Base-by-base conservation (phyloP, 1,140 invertebrate species). In the Heliconius himera region DNA sequence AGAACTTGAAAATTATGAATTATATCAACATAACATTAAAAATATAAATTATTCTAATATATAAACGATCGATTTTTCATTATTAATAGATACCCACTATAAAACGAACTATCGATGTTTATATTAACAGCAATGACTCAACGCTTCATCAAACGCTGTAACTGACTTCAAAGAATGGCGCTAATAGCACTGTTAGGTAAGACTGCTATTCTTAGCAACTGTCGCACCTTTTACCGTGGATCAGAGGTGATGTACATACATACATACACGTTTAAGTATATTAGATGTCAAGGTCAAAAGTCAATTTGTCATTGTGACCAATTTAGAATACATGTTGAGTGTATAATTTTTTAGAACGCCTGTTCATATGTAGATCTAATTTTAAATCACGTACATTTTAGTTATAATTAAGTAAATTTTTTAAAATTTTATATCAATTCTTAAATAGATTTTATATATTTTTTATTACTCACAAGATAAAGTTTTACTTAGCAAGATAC, bases 81-180 rank as follows among this genome's bases (percentile, higher is more conserved):
- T 46, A 46, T 46, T 16, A 46, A 46, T 46, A 46, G 41, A 46
- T 46, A 29, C 13, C 41, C 1, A 46, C 22, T 13, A 66, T 36
- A 66, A 54, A 74, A 33, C 60, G 71, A 73, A 73, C 36, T 72
- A 49, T 70, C 71, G 20, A 26, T 66, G 56, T 76, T 80, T 74
- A 72, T 70, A 20, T 22, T 38, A 73, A 66, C 54, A 8, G 51
- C 66, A 49, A 75, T 81, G 80, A 81, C n/a, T 81, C 80, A 78
- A 36, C 46, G 72, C 56, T 70, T 51, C 76, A 75, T 81, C 80
- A 81, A 70, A 72, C 80, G 72, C 71, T 46, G 41, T 46, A 76
- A 81, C n/a, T 22, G n/a, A 13, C 41, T 74, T 75, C 76, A 72
- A 77, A 74, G 66, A 78, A 75, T 66, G 70, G 46, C 70, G 76